These are phyloP conservation scores for Discoglossus pictus DNA, from an alignment of 2,797 vertebrate species.

Conservation along the genomic window DNA sequence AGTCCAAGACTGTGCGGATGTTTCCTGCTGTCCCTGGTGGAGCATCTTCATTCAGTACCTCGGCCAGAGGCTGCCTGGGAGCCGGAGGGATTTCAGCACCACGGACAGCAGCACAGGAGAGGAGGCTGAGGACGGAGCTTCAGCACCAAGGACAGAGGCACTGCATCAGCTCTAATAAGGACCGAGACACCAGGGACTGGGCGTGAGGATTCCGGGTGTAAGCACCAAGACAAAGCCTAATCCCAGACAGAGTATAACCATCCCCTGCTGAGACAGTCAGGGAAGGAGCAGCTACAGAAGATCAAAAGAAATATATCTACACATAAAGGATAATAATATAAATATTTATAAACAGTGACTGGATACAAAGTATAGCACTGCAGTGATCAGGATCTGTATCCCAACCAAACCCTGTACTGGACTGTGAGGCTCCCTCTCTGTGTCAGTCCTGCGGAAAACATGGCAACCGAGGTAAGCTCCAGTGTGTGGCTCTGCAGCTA, in stretches of 20 bases:
- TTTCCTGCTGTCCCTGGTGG: slow-evolving; percentile 5
- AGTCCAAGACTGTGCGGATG: slow-evolving; percentile 6
- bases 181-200: background rate
- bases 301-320: no score
- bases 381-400: background rate
- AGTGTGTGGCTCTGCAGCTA: background rate
- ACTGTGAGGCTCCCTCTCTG: slow-evolving; percentile 13
- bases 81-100: background rate
- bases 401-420: slow-evolving; percentile 1
- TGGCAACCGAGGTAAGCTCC: slow-evolving; percentile 40
- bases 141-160: background rate
- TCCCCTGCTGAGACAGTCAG: background rate
- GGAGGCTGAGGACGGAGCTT: background rate
- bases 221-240: slow-evolving; percentile 11
- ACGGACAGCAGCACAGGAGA: background rate
- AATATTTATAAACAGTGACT: background rate
- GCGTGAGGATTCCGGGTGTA: slow-evolving; percentile 11
- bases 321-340: no score
- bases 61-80: background rate
- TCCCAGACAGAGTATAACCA: background rate
- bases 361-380: slow-evolving; percentile 12
- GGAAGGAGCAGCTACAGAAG: background rate
- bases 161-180: background rate
- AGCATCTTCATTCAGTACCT: slow-evolving; percentile 6
- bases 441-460: slow-evolving; percentile 25